Percentiles rank a stretch among this genome's conserved stretches.
These are phyloP conservation scores for Atopsyche davidsoni DNA, from an alignment of 1,140 invertebrate genomes.

Conservation along the genomic window DNA sequence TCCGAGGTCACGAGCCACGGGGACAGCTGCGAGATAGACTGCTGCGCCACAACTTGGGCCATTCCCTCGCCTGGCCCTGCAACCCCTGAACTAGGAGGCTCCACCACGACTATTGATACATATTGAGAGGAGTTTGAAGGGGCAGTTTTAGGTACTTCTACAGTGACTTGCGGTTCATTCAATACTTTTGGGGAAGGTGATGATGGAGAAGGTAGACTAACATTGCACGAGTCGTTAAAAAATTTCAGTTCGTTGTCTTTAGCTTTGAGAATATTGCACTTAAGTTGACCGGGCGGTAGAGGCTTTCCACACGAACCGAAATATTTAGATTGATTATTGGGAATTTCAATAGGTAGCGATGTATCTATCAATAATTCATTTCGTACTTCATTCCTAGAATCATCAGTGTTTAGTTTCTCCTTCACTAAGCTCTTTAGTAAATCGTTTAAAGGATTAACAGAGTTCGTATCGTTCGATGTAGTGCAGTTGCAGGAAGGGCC, in stretches of 20 bases:
- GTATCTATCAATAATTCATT: slow-evolving; percentile 51
- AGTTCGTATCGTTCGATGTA: slow-evolving; percentile 44
- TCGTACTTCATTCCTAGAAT: slow-evolving; percentile 53
- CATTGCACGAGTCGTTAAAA: slow-evolving; percentile 41
- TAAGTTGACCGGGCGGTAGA: slow-evolving; percentile 81
- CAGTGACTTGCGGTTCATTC: slow-evolving; percentile 36
- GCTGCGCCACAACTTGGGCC: slow-evolving; percentile 35
- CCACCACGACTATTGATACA: slow-evolving; percentile 52
- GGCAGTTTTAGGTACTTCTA: slow-evolving; percentile 31
- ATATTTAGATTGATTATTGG: slow-evolving; percentile 61
- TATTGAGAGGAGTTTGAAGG: slow-evolving; percentile 50
- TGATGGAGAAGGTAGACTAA: slow-evolving; percentile 39
- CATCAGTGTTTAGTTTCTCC: slow-evolving; percentile 52
- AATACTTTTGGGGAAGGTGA: slow-evolving; percentile 44
- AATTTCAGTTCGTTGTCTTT: slow-evolving; percentile 47
- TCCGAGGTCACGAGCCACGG: slow-evolving; percentile 76
- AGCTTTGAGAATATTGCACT: slow-evolving; percentile 93
- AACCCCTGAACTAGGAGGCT: slow-evolving; percentile 40
- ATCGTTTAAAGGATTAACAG: slow-evolving; percentile 45
- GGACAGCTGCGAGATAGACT: slow-evolving; percentile 52
- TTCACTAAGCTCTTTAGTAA: slow-evolving; percentile 46
- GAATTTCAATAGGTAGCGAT: slow-evolving; percentile 50
- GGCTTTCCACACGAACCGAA: slow-evolving; percentile 54
- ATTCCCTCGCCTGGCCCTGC: slow-evolving; percentile 36
- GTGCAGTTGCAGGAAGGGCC: slow-evolving; percentile 38